Percentiles rank a stretch among this genome's conserved stretches.
These are phyloP conservation scores for Xyliphius kryptos DNA, from an alignment of 2,113 vertebrate genomes.

Conservation along the genomic window DNA sequence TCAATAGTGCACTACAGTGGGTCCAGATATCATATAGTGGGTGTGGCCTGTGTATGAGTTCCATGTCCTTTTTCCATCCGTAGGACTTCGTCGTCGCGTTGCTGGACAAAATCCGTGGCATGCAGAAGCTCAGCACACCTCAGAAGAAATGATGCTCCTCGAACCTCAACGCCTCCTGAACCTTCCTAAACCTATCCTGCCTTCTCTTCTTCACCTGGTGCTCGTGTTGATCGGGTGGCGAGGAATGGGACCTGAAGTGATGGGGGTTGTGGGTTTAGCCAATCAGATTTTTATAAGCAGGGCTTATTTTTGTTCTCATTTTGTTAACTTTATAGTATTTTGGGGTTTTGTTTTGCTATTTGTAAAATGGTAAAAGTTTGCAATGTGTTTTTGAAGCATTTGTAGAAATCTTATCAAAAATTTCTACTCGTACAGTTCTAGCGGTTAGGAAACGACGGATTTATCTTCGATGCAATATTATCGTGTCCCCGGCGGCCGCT, in stretches of 20 bases:
- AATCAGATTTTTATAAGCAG: slow-evolving; percentile 46
- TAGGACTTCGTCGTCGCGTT: slow-evolving; percentile 82
- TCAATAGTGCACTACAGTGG: no score
- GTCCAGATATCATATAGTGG: no score
- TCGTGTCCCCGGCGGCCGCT: slow-evolving; percentile 7
- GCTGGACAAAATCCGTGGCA: slow-evolving; percentile 85
- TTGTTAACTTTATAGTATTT: slow-evolving; percentile 41
- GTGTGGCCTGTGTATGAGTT: background rate
- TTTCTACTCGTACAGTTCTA: slow-evolving; percentile 27
- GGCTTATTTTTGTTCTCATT: slow-evolving; percentile 39
- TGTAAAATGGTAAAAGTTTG: slow-evolving; percentile 19
- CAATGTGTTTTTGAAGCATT: slow-evolving; percentile 35
- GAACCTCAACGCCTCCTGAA: slow-evolving; percentile 1
- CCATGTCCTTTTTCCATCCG: slow-evolving; percentile 2
- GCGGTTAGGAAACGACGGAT: slow-evolving; percentile 17
- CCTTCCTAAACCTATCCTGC: slow-evolving; percentile 17
- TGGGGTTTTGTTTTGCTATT: slow-evolving; percentile 33
- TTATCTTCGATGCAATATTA: slow-evolving; percentile 26
- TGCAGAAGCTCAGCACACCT: slow-evolving; percentile 90
- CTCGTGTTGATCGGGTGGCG: slow-evolving; percentile 3
- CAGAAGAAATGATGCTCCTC: slow-evolving; percentile 77
- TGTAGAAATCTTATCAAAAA: slow-evolving; percentile 32
- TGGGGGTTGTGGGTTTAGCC: slow-evolving; percentile 22
- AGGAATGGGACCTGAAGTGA: slow-evolving; percentile 11
- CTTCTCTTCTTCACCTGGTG: slow-evolving; percentile 3